phyloP scores from a whole-genome alignment of 2,888 invertebrate genomes.

The Vanessa cardui region DNA sequence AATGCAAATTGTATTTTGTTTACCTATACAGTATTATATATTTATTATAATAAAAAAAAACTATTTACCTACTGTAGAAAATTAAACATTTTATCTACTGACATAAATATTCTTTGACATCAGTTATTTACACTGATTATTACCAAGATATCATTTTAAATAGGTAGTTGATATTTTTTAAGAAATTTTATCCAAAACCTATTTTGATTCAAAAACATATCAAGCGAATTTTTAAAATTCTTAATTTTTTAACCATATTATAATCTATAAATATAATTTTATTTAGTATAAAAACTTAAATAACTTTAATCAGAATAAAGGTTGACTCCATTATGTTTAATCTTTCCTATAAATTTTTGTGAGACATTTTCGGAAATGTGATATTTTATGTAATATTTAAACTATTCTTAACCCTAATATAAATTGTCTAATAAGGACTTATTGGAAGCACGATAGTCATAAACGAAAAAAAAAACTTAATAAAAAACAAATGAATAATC shows the following conservation, averaged over 20 bases:
- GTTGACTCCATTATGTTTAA: slow-evolving; percentile 32
- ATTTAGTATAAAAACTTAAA: slow-evolving; percentile 6
- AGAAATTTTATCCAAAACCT: slow-evolving; percentile 15
- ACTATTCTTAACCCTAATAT: slow-evolving; percentile 36
- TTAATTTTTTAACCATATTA: slow-evolving; percentile 21
- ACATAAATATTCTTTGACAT: slow-evolving; percentile 21
- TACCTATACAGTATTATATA: slow-evolving; percentile 8
- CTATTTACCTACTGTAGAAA: slow-evolving; percentile 24
- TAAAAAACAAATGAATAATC: not conserved
- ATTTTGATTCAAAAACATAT: slow-evolving; percentile 52
- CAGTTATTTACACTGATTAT: slow-evolving; percentile 24
- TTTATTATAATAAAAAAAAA: slow-evolving; percentile 4
- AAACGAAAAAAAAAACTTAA: slow-evolving; percentile 8
- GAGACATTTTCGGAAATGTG: slow-evolving; percentile 67
- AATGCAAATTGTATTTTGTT: slow-evolving; percentile 3
- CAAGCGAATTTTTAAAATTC: slow-evolving; percentile 53
- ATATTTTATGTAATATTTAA: slow-evolving; percentile 69
- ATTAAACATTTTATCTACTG: slow-evolving; percentile 11
- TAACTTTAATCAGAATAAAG: slow-evolving; percentile 3
- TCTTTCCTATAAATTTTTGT: slow-evolving; percentile 42
- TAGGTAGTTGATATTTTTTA: slow-evolving; percentile 17
- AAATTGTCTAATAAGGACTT: slow-evolving; percentile 10
- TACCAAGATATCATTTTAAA: slow-evolving; percentile 13
- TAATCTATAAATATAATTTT: slow-evolving; percentile 10
- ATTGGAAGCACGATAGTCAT: not conserved